phyloP scores from a whole-genome alignment of 2,888 invertebrate species.

The Emesis furor region DNA sequence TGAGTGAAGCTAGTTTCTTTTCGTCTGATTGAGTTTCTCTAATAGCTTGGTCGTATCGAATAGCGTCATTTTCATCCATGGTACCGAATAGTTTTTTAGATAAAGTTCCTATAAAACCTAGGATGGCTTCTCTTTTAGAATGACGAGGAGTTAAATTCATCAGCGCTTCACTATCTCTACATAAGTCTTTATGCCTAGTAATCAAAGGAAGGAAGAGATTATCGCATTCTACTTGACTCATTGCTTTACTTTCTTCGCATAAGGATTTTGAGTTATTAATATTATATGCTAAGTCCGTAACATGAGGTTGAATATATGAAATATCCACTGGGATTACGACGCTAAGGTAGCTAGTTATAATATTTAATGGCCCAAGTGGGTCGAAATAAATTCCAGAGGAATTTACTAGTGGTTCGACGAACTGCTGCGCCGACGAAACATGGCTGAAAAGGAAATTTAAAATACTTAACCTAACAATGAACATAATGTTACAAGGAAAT shows the following conservation, averaged over 20 bases:
- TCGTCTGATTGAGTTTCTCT: neutral
- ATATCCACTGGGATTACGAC: neutral
- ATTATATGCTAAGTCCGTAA: too few relatives aligned
- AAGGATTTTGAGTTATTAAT: too few relatives aligned
- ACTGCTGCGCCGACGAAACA: too few relatives aligned
- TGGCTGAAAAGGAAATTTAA: too few relatives aligned
- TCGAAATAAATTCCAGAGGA: neutral
- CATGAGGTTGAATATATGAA: neutral
- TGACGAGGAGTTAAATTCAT: neutral
- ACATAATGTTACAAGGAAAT: too few relatives aligned
- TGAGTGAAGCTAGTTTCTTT: neutral
- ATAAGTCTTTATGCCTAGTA: too few relatives aligned
- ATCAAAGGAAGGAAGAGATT: too few relatives aligned
- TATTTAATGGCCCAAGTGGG: neutral
- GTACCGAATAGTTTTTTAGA: conserved; percentile 9
- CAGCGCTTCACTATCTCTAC: neutral
- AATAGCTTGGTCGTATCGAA: neutral
- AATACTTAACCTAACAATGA: too few relatives aligned
- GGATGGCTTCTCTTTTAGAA: neutral
- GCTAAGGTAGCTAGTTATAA: neutral
- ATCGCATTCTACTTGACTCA: too few relatives aligned
- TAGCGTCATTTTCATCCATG: neutral
- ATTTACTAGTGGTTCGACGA: too few relatives aligned
- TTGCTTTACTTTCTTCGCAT: too few relatives aligned
- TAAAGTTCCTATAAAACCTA: neutral